phyloP scores from a whole-genome alignment of 2,888 invertebrate species.

The Leptopterna dolabrata region DNA sequence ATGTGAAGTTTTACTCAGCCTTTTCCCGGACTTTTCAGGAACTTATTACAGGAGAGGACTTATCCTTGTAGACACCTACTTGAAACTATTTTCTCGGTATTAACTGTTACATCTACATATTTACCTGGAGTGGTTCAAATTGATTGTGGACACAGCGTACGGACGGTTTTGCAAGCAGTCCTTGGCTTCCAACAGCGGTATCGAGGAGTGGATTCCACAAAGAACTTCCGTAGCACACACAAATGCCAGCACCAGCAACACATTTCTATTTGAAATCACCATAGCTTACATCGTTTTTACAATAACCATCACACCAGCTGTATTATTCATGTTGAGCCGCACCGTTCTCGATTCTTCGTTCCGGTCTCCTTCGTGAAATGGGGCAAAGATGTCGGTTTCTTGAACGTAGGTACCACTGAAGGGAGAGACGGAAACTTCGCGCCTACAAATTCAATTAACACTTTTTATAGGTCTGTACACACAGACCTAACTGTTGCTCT shows the following conservation, averaged over 20 bases:
- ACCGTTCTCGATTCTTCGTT: background rate
- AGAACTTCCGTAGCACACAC: background rate
- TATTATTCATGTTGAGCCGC: background rate
- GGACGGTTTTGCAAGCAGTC: background rate
- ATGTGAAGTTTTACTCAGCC: too few relatives aligned
- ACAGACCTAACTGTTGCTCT: conserved; percentile 13
- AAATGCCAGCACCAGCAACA: background rate
- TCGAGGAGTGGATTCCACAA: background rate
- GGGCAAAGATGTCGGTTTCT: background rate
- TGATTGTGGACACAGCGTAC: background rate
- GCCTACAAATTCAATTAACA: conserved; percentile 28
- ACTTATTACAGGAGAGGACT: too few relatives aligned
- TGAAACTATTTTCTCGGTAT: too few relatives aligned
- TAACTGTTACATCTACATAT: too few relatives aligned
- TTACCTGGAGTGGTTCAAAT: background rate
- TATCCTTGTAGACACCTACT: too few relatives aligned
- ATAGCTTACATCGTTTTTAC: background rate
- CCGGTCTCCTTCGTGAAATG: background rate
- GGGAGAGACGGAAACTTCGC: background rate
- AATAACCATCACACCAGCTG: background rate
- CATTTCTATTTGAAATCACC: background rate
- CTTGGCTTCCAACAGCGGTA: background rate
- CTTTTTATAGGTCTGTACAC: conserved; percentile 32
- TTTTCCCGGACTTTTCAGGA: too few relatives aligned
- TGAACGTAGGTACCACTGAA: background rate